These are phyloP conservation scores for Stictonetta naevosa DNA, from an alignment of 2,113 vertebrate genomes.

Conservation along the genomic window DNA sequence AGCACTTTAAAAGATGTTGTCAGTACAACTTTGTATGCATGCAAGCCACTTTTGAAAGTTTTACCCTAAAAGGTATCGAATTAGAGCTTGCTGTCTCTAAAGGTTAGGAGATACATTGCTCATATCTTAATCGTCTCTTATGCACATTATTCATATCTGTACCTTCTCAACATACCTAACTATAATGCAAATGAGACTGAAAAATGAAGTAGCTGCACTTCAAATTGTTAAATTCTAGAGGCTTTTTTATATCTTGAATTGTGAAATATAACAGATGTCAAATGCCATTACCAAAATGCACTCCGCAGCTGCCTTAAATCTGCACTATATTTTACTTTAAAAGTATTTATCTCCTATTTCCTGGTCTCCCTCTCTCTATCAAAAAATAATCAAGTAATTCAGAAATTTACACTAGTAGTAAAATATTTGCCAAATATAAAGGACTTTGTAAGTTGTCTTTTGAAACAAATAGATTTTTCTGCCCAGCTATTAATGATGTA, in stretches of 20 bases:
- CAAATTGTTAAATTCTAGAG: neutral
- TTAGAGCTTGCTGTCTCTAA: neutral
- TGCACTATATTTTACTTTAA: neutral
- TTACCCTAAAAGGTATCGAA: constrained; percentile 24
- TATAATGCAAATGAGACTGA: constrained; percentile 9
- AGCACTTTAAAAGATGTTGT: constrained; percentile 65
- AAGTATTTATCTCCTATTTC: neutral
- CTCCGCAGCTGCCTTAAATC: neutral
- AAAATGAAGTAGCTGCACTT: constrained; percentile 28
- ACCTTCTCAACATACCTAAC: neutral
- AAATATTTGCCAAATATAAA: neutral
- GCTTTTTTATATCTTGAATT: neutral
- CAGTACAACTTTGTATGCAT: constrained; percentile 55
- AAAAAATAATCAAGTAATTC: constrained; percentile 2
- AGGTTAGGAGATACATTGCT: neutral
- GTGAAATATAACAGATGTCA: constrained; percentile 18
- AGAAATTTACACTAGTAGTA: neutral
- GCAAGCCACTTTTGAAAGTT: constrained; percentile 58
- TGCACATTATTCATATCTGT: neutral
- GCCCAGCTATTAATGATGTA: constrained; percentile 21
- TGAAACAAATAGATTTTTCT: constrained; percentile 15
- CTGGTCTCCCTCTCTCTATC: neutral
- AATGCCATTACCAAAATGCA: constrained; percentile 3
- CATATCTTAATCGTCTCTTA: neutral
- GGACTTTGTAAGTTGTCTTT: neutral